A percentile compares a stretch with the other conserved stretches of the same genome.
Evolutionary conservation across 2,888 invertebrate species (phyloP).

Genomic region (Caenorhabditis becei): DNA sequence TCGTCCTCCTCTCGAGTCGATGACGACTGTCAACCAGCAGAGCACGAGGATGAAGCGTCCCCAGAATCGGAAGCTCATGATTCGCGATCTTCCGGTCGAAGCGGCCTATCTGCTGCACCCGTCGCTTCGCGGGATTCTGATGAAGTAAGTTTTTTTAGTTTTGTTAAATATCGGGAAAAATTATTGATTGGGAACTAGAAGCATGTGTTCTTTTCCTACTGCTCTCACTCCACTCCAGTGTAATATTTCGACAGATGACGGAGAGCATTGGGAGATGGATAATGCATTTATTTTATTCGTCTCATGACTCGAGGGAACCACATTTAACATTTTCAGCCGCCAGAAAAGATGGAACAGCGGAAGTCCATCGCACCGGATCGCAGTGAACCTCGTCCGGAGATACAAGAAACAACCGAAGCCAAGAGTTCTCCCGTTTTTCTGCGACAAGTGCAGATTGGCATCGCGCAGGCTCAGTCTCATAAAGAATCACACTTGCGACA

Average conservation of each 20-base stretch:
- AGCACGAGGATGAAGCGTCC: slow-evolving; percentile 39
- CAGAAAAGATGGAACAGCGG: slow-evolving; percentile 60
- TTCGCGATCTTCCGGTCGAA: slow-evolving; percentile 58
- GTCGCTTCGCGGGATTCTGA: slow-evolving; percentile 41
- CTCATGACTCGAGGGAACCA: slow-evolving; percentile 11
- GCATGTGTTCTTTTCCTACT: slow-evolving; percentile 34
- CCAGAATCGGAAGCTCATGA: slow-evolving; percentile 48
- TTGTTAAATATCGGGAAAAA: neutral
- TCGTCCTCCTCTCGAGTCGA: slow-evolving; percentile 74
- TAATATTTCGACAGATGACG: slow-evolving; percentile 26
- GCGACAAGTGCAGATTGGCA: slow-evolving; percentile 44
- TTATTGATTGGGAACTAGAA: slow-evolving; percentile 25
- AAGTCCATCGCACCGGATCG: slow-evolving; percentile 46
- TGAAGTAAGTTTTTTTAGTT: slow-evolving; percentile 31
- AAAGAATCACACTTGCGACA: slow-evolving; percentile 44
- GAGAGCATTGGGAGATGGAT: neutral
- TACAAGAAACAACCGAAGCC: slow-evolving; percentile 40
- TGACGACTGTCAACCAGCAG: slow-evolving; percentile 37
- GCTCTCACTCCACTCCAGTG: slow-evolving; percentile 20
- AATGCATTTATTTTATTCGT: slow-evolving; percentile 18
- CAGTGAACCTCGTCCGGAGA: slow-evolving; percentile 42
- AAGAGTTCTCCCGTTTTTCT: slow-evolving; percentile 52
- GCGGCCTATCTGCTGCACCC: slow-evolving; percentile 61
- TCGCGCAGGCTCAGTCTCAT: slow-evolving; percentile 25
- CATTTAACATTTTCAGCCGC: slow-evolving; percentile 25